Conservation (phyloP, 2,797 vertebrate species). For the Rousettus madagascariensis region DNA sequence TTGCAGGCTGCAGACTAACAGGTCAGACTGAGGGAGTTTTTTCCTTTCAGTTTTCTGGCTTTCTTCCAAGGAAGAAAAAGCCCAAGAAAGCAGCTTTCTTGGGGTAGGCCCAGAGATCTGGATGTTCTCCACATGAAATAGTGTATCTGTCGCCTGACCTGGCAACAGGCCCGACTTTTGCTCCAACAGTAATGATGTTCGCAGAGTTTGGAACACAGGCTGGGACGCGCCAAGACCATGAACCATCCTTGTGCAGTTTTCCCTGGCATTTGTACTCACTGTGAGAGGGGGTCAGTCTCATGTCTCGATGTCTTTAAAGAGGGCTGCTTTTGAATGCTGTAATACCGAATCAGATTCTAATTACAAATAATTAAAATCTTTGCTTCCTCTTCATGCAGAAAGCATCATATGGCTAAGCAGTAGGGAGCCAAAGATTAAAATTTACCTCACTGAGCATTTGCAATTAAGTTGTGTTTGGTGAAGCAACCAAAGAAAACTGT, state of each 20-base stretch:
- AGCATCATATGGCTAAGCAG: neutral
- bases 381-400: constrained; percentile 25
- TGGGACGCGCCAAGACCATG: neutral
- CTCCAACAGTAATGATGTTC: neutral
- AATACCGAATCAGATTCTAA: constrained; percentile 49
- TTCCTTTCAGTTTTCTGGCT: neutral
- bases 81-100: neutral
- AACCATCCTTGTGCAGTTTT: neutral
- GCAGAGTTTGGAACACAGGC: neutral
- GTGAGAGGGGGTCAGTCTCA: neutral
- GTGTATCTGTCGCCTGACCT: neutral
- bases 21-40: neutral
- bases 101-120: neutral
- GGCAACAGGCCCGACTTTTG: neutral
- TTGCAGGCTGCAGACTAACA: neutral
- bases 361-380: constrained; percentile 36
- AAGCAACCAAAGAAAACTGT: neutral
- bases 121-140: neutral
- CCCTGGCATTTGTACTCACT: neutral
- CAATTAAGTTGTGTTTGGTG: neutral
- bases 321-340: neutral
- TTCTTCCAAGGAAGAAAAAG: constrained; percentile 31
- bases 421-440: constrained; percentile 40
- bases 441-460: constrained; percentile 27
- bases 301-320: neutral